Conservation (phyloP, 1,140 invertebrate genomes). For the Bombus polaris region DNA sequence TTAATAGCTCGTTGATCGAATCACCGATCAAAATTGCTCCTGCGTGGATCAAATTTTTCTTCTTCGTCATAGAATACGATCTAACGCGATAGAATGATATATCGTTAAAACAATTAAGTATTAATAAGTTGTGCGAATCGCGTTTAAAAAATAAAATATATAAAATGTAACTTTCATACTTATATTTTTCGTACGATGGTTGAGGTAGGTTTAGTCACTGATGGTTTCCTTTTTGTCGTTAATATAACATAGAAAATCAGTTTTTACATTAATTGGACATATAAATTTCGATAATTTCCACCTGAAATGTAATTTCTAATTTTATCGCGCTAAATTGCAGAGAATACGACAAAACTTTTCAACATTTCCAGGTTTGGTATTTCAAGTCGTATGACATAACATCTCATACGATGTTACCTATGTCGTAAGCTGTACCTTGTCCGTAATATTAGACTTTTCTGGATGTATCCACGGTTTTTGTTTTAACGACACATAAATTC, state of each 20-base stretch:
- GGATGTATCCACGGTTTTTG: background rate
- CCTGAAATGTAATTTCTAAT: background rate
- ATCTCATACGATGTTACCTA: no score
- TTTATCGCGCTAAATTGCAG: background rate
- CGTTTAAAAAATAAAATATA: background rate
- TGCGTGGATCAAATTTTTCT: background rate
- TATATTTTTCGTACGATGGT: background rate
- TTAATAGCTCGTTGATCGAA: conserved; percentile 24
- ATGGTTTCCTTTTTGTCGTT: no score
- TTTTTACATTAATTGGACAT: background rate
- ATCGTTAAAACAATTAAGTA: no score
- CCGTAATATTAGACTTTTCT: background rate
- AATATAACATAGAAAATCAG: background rate
- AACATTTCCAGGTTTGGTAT: background rate
- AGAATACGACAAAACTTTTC: background rate
- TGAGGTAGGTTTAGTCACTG: no score
- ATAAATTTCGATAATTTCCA: background rate
- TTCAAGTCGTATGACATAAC: background rate
- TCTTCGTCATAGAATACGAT: background rate
- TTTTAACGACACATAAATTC: background rate
- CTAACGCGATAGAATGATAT: background rate
- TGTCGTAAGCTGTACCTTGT: background rate
- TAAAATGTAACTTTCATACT: background rate
- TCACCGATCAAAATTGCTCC: background rate
- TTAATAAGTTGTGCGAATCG: background rate